Evolutionary conservation across 2,797 vertebrate genomes (phyloP).

Genomic region (Chiloscyllium punctatum): DNA sequence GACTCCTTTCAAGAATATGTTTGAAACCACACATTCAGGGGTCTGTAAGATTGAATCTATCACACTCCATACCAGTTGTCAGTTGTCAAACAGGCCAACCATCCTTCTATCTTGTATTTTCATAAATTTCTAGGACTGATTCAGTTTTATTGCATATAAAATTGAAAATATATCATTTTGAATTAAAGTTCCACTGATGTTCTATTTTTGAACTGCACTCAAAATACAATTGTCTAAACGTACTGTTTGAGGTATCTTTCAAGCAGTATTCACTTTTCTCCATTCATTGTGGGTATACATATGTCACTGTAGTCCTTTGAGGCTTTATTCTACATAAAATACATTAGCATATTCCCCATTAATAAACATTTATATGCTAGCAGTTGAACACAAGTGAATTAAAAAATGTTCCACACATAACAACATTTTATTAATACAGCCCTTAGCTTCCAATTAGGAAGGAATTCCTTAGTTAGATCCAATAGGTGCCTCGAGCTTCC

Average conservation of each 20-base stretch:
- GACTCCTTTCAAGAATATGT: neutral
- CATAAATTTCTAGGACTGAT: neutral
- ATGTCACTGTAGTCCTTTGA: neutral
- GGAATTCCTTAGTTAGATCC: slow-evolving; percentile 27
- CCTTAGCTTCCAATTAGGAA: slow-evolving; percentile 34
- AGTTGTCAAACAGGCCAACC: neutral
- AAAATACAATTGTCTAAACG: neutral
- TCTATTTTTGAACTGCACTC: neutral
- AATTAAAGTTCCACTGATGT: neutral
- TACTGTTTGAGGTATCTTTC: neutral
- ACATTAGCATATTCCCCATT: neutral
- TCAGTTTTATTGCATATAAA: neutral
- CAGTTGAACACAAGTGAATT: slow-evolving; percentile 22
- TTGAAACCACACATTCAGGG: neutral
- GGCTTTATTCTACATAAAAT: slow-evolving; percentile 22
- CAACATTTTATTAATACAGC: slow-evolving; percentile 14
- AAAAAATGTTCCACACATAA: neutral
- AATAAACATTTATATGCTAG: neutral
- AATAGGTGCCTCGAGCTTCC: slow-evolving; percentile 5
- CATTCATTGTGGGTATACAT: neutral
- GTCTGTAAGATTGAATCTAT: neutral
- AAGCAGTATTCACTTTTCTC: neutral
- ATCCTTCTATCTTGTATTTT: neutral
- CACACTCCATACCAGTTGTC: neutral
- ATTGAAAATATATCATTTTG: neutral